Evolutionary conservation across 2,888 invertebrate genomes (phyloP).

Genomic region (Oscheius onirici): DNA sequence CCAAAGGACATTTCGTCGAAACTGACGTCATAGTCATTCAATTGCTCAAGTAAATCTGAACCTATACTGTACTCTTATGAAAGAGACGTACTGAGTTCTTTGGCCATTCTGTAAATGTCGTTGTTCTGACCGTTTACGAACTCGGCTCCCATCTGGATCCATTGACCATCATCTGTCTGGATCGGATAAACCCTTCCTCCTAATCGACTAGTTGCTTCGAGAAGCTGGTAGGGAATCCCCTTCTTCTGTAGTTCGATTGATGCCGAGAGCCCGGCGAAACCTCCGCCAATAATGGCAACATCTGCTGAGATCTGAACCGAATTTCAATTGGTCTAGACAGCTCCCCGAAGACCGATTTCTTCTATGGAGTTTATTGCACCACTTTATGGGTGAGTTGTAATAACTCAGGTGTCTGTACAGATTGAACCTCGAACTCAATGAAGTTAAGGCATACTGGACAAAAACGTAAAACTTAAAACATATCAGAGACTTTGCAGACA

Average conservation of each 20-base stretch:
- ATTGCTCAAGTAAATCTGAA: neutral
- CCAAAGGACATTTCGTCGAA: constrained; percentile 1
- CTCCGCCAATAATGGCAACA: constrained; percentile 47
- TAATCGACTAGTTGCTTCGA: constrained; percentile 60
- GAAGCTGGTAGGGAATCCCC: constrained; percentile 37
- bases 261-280: constrained; percentile 47
- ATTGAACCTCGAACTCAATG: too few species aligned
- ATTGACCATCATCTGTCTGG: constrained; percentile 48
- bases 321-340: too few species aligned
- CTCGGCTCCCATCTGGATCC: constrained; percentile 64
- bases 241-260: constrained; percentile 39
- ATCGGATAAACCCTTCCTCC: constrained; percentile 65
- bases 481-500: too few species aligned
- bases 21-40: constrained; percentile 1
- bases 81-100: constrained; percentile 22
- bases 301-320: neutral
- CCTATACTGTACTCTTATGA: neutral
- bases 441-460: too few species aligned
- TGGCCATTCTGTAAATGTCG: constrained; percentile 60
- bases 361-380: too few species aligned
- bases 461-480: too few species aligned
- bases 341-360: too few species aligned
- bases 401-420: too few species aligned
- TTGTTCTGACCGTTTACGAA: constrained; percentile 65
- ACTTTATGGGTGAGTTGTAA: too few species aligned